Evolutionary conservation across 2,113 vertebrate genomes (phyloP).

Genomic region (Gorsachius goisagi): DNA sequence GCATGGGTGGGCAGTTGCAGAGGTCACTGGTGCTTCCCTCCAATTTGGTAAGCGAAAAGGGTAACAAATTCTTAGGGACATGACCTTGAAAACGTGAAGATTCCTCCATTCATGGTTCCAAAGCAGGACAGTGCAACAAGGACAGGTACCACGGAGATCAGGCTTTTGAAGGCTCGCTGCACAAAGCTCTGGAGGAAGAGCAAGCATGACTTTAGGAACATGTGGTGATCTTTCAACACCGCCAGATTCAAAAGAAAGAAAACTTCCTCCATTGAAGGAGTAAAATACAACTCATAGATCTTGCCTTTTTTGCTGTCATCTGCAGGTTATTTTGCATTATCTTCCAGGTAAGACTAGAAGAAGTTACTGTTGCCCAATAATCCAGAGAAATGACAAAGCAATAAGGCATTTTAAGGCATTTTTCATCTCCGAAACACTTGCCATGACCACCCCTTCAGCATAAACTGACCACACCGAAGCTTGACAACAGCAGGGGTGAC

Average conservation of each 20-base stretch:
- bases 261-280: not conserved
- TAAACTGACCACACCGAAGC: not conserved
- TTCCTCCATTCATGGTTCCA: slow-evolving; percentile 84
- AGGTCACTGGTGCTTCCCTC: not conserved
- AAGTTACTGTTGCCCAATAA: not conserved
- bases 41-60: not conserved
- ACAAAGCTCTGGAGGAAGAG: slow-evolving; percentile 81
- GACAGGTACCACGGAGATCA: slow-evolving; percentile 79
- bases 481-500: not conserved
- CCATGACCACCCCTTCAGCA: not conserved
- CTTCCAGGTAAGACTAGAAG: not conserved
- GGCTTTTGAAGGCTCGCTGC: slow-evolving; percentile 72
- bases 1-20: not conserved
- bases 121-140: slow-evolving; percentile 88
- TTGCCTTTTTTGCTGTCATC: not conserved
- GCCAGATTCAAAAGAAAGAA: not conserved
- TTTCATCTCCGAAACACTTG: not conserved
- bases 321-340: not conserved
- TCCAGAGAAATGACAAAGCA: not conserved
- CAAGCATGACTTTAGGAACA: not conserved
- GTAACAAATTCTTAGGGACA: not conserved
- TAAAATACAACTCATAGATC: not conserved
- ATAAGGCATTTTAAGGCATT: not conserved
- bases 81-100: slow-evolving; percentile 83
- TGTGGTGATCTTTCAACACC: not conserved